Conservation (phyloP, 2,888 invertebrate genomes). For the Lymantria monacha region DNA sequence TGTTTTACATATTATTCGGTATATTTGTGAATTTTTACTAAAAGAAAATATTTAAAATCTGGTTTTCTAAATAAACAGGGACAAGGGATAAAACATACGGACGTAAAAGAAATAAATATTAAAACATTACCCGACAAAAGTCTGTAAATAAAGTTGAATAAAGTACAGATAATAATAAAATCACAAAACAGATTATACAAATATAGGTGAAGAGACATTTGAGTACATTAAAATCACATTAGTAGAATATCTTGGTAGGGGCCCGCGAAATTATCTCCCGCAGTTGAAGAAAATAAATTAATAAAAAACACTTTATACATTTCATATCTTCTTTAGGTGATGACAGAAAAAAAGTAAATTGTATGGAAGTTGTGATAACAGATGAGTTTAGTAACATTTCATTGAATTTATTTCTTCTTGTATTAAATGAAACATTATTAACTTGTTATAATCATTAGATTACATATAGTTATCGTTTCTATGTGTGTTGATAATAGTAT, state of each 20-base stretch:
- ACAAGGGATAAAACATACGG: constrained; percentile 17
- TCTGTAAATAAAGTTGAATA: constrained; percentile 38
- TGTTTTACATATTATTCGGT: constrained; percentile 9
- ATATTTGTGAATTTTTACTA: constrained; percentile 13
- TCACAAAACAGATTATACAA: constrained; percentile 61
- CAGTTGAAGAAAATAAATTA: constrained; percentile 72
- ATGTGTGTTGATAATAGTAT: too few relatives aligned
- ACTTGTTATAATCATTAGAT: too few relatives aligned
- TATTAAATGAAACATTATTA: too few relatives aligned
- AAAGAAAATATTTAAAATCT: constrained; percentile 7
- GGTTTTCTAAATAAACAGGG: constrained; percentile 20
- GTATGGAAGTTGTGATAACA: constrained; percentile 70
- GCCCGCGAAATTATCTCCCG: constrained; percentile 66
- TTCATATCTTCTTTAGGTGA: constrained; percentile 59
- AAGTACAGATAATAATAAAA: constrained; percentile 39
- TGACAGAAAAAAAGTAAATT: constrained; percentile 67
- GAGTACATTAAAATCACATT: constrained; percentile 82
- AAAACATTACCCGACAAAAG: constrained; percentile 25
- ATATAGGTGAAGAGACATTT: constrained; percentile 69
- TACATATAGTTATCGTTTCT: too few relatives aligned
- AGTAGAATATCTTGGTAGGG: constrained; percentile 68
- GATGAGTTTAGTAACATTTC: constrained; percentile 30
- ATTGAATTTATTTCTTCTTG: constrained; percentile 8
- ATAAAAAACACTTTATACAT: constrained; percentile 62
- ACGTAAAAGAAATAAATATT: constrained; percentile 29